Evolutionary conservation across 2,113 vertebrate species (phyloP), one percentile per base, ranked within the genome.

Genomic region (Ophthalmolycus amberensis): DNA sequence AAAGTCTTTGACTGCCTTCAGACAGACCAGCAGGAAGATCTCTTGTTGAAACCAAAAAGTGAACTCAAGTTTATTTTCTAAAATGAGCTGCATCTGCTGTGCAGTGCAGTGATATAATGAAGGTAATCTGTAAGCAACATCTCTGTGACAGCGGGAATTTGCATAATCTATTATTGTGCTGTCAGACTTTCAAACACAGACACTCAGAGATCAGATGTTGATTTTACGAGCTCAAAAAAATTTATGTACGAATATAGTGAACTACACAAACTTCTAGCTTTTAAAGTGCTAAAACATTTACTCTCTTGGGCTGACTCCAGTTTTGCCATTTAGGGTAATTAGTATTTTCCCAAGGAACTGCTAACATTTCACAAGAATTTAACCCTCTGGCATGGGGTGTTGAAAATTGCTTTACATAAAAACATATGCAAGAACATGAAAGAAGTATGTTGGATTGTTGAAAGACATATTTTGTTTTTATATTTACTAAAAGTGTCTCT

Each of bases 61-160:
- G n/a, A 40, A 27, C 32, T 27, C 1, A 63, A 75, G 60, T 56
- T 64, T 15, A 56, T 52, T 58, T 69, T 63, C 67, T n/a, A 4
- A 27, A 70, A 29, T 15, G 48, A 54, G 12, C 46, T n/a, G 1
- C 34, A 72, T 48, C 52, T 46, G 50, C 62, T 59, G 62, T 59
- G 29, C 48, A 46, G 34, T 22, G 11, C 25, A 2, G 6, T 40
- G 52, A 25, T 34, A 50, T 29, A 16, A 25, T 1, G 5, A 54
- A 60, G 8, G 38, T 58, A 75, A 71, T 62, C 44, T 80, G 58
- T 46, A 67, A 64, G 22, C 27, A 40, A 73, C 73, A 65, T 66
- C 44, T 86, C n/a, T 60, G 42, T 42, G 58, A 69, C 20, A 48
- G 63, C 71, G 34, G 42, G 42, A 44, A 83, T 79, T 75, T 79